Conservation (phyloP, 2,113 vertebrate species). For the Festucalex cinctus region DNA sequence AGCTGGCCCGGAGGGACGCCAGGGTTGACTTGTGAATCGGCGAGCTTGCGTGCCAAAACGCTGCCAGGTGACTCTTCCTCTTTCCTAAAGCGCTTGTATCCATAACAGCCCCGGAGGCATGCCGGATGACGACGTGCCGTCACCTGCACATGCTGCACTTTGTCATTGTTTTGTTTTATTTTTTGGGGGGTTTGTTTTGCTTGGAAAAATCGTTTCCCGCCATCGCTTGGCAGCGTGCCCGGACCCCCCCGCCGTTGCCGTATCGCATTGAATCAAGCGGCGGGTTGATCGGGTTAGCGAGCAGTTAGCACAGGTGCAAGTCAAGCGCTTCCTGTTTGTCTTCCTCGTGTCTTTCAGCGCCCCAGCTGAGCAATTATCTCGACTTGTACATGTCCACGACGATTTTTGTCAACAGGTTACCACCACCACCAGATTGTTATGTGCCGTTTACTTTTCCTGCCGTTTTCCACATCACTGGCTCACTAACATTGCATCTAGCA, state of each 20-base stretch:
- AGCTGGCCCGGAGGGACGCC: constrained; percentile 29
- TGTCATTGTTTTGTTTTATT: constrained; percentile 34
- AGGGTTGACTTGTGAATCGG: constrained; percentile 2
- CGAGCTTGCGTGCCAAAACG: constrained; percentile 48
- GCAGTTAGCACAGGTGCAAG: constrained; percentile 50
- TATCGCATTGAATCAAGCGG: constrained; percentile 29
- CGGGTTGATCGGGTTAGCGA: constrained; percentile 59
- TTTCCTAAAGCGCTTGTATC: constrained; percentile 47
- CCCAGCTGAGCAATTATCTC: constrained; percentile 66
- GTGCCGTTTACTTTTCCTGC: neutral
- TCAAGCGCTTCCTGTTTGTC: constrained; percentile 59
- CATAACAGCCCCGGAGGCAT: constrained; percentile 51
- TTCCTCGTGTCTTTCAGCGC: constrained; percentile 58
- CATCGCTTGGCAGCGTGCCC: constrained; percentile 44
- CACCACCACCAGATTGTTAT: constrained; percentile 13
- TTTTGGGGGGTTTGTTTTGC: constrained; percentile 55
- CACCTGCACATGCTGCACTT: constrained; percentile 56
- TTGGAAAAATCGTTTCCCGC: constrained; percentile 61
- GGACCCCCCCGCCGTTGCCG: constrained; percentile 33
- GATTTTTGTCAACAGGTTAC: constrained; percentile 45
- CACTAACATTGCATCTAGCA: too few relatives aligned
- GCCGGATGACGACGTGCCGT: constrained; percentile 57
- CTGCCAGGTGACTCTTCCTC: constrained; percentile 65
- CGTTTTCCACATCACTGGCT: too few relatives aligned
- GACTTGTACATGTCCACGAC: constrained; percentile 46